A percentile compares a stretch with the other conserved stretches of the same genome.
phyloP scores from a whole-genome alignment of 2,888 invertebrate genomes.

The Platynereis dumerilii region DNA sequence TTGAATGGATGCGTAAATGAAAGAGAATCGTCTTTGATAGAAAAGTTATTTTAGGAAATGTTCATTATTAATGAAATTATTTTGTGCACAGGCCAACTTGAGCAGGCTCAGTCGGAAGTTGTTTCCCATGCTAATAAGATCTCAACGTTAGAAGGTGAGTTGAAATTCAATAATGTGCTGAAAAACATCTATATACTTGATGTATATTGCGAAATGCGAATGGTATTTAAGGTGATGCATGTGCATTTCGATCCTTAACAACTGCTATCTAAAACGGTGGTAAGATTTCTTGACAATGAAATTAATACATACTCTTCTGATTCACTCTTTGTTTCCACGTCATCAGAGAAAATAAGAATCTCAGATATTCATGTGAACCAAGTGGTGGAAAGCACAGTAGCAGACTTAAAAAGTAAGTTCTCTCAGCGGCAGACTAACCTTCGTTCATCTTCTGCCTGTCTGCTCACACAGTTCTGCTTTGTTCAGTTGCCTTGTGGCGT shows the following conservation, averaged over 20 bases:
- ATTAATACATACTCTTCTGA: not conserved
- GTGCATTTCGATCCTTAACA: too few species aligned
- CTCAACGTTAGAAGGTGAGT: slow-evolving; percentile 52
- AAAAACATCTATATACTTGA: not conserved
- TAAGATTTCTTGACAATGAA: not conserved
- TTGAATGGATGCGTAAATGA: too few species aligned
- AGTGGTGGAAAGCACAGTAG: slow-evolving; percentile 61
- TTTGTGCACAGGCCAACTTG: slow-evolving; percentile 62
- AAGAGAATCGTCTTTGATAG: too few species aligned
- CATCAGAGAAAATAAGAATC: slow-evolving; percentile 57
- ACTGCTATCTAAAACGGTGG: too few species aligned
- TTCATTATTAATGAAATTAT: too few species aligned
- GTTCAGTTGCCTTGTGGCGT: too few species aligned
- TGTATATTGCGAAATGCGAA: too few species aligned
- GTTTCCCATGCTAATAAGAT: slow-evolving; percentile 54
- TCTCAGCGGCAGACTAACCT: not conserved
- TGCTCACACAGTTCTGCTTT: too few species aligned
- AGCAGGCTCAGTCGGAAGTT: slow-evolving; percentile 54
- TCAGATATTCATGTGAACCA: slow-evolving; percentile 61
- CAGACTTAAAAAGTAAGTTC: slow-evolving; percentile 59
- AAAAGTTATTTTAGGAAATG: too few species aligned
- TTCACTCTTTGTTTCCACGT: too few species aligned
- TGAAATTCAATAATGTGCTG: not conserved
- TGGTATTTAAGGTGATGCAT: too few species aligned
- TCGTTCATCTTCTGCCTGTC: too few species aligned